Base-by-base conservation (phyloP, 2,888 invertebrate species). In the Andrena chrysosceles region DNA sequence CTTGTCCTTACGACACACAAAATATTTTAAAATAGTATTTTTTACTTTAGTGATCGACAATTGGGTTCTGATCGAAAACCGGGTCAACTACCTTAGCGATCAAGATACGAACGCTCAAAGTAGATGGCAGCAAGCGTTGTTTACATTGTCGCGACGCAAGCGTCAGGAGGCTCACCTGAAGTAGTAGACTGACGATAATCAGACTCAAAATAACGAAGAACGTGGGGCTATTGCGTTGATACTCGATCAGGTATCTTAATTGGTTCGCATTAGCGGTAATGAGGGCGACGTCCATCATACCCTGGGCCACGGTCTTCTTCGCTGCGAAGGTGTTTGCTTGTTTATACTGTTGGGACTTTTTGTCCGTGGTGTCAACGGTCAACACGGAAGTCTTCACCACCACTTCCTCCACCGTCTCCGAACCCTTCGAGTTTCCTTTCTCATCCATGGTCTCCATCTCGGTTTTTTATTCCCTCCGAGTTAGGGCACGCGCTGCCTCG, bases 241-340 rank as follows among this genome's bases (percentile, higher is more conserved):
- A 96, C 83, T 95, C 95, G 63, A 96, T 94, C 49, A 96, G 92
- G 90, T 96, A 96, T 68, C 96, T 95, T 70, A 96, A 93, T 88
- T 96, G 96, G 92, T 96, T 96, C 0, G 96, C 96, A 92, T 96
- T 96, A 0, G 96, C 96, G 3, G 96, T 96, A 64, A 96, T 95
- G 54, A 96, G 92, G 0, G 96, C 96, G 54, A 96, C 95, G 89
- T 96, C 96, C 96, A 96, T 96, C 95, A 96, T 96, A 33, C 96
- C 96, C 93, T 96, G 95, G 0, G 95, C 95, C 0, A 95, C 95
- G 0, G 95, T 95, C 90, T 96, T 96, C 90, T 95, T 96, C 5
- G 95, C 95, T 4, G 95, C 95, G 88, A 95, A 95, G 8, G 92
- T 93, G 81, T 94, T 94, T 4, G 91, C 83, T 42, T 91, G 91